Base-by-base conservation (phyloP, 2,888 invertebrate genomes). In the Dusona sp. region DNA sequence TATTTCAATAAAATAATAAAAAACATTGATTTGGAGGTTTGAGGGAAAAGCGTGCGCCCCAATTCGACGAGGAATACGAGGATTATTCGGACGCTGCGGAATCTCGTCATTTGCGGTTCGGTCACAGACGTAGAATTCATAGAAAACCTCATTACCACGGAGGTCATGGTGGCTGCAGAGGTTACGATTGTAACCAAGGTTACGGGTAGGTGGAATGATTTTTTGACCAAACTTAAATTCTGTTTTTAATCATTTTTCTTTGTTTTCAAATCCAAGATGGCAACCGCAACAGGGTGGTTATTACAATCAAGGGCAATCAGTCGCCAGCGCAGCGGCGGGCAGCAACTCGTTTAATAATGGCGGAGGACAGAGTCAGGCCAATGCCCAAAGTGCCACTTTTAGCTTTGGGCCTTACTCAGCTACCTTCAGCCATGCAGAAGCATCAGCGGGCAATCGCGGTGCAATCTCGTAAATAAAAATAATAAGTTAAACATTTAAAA, bases 371-470 rank as follows among this genome's bases (percentile, higher is more conserved):
- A 91, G 89, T 74, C 89, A 92, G 16, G 90, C 92, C 22, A 92
- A 90, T 74, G 90, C 92, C 7, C 92, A 93, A 42, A 89, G 91
- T 65, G 92, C 91, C 7, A 91, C 87, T 78, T 91, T 93, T 73
- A 93, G 88, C 70, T 85, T 93, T 42, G 93, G 94, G 1, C 93
- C 93, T 29, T 91, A 90, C 82, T 89, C 91, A 48, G 92, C 92
- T 13, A 89, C 89, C 42, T 91, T 93, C 74, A 93, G 92, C 81
- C 38, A 83, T 3, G 91, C 92, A 3, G 88, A 91, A 42, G 89
- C 92, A 0, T 88, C 90, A 7, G 86, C 91, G 7, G 88, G 57
- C 25, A 38, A 54, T 61, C 77, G 73, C 42, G 33, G 75, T 33
- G 61, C 73, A 51, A 70, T 33, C 64, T 64, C 70, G 82, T 84